These are phyloP conservation scores for Meloidogyne exigua DNA, from an alignment of 1,140 invertebrate species.

Conservation along the genomic window DNA sequence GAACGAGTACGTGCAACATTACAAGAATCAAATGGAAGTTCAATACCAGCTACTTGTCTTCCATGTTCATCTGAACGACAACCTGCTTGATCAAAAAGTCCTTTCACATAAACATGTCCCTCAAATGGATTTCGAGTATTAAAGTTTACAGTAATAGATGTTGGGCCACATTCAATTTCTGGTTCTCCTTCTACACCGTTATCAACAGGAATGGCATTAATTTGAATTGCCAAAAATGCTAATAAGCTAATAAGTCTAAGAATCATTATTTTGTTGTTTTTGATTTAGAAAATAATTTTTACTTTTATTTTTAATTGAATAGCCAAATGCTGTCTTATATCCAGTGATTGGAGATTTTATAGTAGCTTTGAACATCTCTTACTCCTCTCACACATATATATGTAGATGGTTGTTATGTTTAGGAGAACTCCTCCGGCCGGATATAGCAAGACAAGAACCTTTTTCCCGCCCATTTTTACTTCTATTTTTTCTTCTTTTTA, in stretches of 20 bases:
- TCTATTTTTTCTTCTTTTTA: background rate
- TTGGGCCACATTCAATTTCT: constrained; percentile 60
- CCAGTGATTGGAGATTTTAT: background rate
- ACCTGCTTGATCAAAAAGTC: constrained; percentile 60
- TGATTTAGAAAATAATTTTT: background rate
- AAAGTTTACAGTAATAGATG: constrained; percentile 63
- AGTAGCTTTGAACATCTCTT: background rate
- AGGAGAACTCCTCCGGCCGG: constrained; percentile 2
- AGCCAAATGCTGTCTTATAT: background rate
- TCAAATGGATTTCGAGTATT: constrained; percentile 64
- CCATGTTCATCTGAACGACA: constrained; percentile 63
- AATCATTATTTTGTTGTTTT: background rate
- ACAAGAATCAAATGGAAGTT: constrained; percentile 62
- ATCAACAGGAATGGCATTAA: constrained; percentile 52
- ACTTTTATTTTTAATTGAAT: constrained; percentile 6
- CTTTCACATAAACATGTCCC: constrained; percentile 63
- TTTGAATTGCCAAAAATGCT: background rate
- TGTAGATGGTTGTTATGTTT: background rate
- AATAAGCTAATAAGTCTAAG: background rate
- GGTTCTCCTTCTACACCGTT: constrained; percentile 58
- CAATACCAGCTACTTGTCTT: constrained; percentile 63
- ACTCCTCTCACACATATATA: background rate
- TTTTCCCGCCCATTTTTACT: background rate
- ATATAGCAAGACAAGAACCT: background rate
- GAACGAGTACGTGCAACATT: constrained; percentile 63